Evolutionary conservation across 37 sponge, comb jelly and placozoan species (phyloP).

Genomic region (Crambe crambe): DNA sequence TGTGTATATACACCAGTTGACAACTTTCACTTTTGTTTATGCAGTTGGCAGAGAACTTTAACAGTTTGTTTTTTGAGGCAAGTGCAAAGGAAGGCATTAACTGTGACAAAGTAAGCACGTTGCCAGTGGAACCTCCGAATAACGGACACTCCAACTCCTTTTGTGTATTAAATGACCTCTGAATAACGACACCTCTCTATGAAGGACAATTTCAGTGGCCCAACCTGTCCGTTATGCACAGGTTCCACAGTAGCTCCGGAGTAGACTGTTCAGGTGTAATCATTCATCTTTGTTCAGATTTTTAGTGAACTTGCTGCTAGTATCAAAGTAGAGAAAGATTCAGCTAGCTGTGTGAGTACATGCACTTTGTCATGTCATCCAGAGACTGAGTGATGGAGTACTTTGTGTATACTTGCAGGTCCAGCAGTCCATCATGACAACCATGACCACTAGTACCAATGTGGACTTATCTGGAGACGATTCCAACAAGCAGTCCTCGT

Average conservation of each 20-base stretch:
- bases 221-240: too few species aligned
- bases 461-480: neutral
- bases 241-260: too few species aligned
- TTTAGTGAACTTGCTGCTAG: conserved; percentile 15
- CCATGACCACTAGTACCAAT: neutral
- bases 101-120: conserved; percentile 14
- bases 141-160: neutral
- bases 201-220: too few species aligned
- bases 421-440: too few species aligned
- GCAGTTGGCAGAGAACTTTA: conserved; percentile 60
- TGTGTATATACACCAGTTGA: too few species aligned
- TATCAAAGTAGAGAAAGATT: conserved; percentile 11
- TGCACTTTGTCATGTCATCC: too few species aligned
- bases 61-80: conserved; percentile 37
- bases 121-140: neutral
- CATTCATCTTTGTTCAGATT: conserved; percentile 14
- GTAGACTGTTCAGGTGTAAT: too few species aligned
- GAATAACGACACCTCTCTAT: too few species aligned
- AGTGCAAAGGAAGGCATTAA: conserved; percentile 26
- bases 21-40: neutral
- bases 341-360: neutral
- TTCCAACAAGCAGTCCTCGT: neutral
- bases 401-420: too few species aligned
- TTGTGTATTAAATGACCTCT: too few species aligned
- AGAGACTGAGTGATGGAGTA: too few species aligned